Percentiles rank a stretch among this genome's conserved stretches.
Conservation (phyloP, 2,113 vertebrate genomes). For the Pluvialis apricaria region DNA sequence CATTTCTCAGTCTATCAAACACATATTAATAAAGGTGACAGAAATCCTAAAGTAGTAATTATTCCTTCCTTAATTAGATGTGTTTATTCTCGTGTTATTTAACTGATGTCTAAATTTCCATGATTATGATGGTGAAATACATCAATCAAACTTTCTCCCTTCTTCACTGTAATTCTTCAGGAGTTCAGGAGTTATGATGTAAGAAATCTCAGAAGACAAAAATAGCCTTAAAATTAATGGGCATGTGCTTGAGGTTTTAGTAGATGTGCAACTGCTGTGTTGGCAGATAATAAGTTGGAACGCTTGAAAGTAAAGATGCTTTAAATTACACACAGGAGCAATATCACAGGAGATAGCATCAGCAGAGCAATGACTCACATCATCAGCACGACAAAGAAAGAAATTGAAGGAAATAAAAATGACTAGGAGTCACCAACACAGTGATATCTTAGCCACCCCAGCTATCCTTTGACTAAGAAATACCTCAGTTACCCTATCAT, state of each 20-base stretch:
- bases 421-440: neutral
- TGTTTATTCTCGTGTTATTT: neutral
- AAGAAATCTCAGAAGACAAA: neutral
- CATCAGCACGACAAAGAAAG: neutral
- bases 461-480: neutral
- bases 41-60: neutral
- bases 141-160: neutral
- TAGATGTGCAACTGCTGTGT: neutral
- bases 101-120: neutral
- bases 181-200: neutral
- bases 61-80: neutral
- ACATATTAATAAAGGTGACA: neutral
- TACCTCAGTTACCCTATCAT: neutral
- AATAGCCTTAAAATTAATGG: neutral
- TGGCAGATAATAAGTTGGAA: neutral
- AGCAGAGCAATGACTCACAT: neutral
- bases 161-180: neutral
- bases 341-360: neutral
- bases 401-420: neutral
- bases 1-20: neutral
- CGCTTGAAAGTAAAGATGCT: neutral
- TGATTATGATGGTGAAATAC: neutral
- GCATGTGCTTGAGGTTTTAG: neutral
- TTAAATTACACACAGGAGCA: neutral
- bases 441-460: neutral